These are phyloP conservation scores for Phania funesta DNA, from an alignment of 2,888 invertebrate species.

Conservation along the genomic window DNA sequence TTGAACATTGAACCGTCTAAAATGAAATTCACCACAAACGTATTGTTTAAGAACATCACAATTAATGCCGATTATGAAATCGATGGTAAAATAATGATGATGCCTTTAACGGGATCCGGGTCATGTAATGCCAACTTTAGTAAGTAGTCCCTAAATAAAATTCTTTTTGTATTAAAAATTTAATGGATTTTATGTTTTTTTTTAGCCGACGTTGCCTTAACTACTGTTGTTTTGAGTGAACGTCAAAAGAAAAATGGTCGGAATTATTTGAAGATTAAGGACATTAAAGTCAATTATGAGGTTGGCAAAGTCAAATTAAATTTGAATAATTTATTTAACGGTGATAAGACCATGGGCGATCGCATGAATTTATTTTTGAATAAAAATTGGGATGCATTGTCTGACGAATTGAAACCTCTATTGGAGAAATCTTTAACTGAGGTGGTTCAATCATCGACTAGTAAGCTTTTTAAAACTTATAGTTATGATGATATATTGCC, in stretches of 20 bases:
- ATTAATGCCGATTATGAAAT: slow-evolving; percentile 85
- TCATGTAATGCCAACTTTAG: slow-evolving; percentile 85
- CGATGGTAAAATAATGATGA: slow-evolving; percentile 86
- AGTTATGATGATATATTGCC: slow-evolving; percentile 83
- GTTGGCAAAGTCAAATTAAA: slow-evolving; percentile 85
- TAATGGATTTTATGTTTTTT: neutral
- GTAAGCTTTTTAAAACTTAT: slow-evolving; percentile 83
- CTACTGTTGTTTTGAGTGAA: slow-evolving; percentile 83
- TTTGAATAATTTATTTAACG: slow-evolving; percentile 87
- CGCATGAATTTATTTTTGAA: slow-evolving; percentile 89
- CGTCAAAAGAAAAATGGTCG: slow-evolving; percentile 81
- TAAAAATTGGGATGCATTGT: slow-evolving; percentile 88
- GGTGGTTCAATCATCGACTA: slow-evolving; percentile 83
- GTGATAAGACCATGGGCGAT: slow-evolving; percentile 85
- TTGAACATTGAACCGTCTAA: slow-evolving; percentile 80
- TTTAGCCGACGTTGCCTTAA: slow-evolving; percentile 85
- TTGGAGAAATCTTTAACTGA: slow-evolving; percentile 84
- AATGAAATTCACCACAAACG: slow-evolving; percentile 82
- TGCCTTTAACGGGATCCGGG: slow-evolving; percentile 87
- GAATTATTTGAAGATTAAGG: slow-evolving; percentile 83
- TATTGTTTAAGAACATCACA: slow-evolving; percentile 84
- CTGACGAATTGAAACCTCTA: slow-evolving; percentile 86
- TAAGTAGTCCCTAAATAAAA: slow-evolving; percentile 80
- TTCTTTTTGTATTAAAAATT: neutral
- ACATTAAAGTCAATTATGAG: slow-evolving; percentile 85